Conservation (phyloP, 2,888 invertebrate genomes). For the Chelonus formosanus region DNA sequence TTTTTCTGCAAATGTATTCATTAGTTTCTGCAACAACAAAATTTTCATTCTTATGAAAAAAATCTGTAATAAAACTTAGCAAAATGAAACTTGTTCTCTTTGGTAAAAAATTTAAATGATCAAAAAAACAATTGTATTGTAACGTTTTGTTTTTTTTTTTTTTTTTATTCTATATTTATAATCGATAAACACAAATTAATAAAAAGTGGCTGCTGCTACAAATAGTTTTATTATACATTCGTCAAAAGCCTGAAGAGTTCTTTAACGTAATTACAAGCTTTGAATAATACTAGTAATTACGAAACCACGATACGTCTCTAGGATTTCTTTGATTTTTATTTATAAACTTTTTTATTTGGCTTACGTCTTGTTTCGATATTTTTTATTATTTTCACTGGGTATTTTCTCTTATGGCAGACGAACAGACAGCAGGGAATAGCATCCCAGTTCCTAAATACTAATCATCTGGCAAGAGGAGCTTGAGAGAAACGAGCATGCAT, state of each 20-base stretch:
- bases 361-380: background rate
- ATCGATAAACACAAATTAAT: too few relatives aligned
- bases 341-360: too few relatives aligned
- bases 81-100: constrained; percentile 3
- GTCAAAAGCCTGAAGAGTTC: too few relatives aligned
- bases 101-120: constrained; percentile 12
- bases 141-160: constrained; percentile 4
- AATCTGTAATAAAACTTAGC: background rate
- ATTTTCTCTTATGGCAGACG: constrained; percentile 26
- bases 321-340: too few relatives aligned
- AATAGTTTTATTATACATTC: too few relatives aligned
- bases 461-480: constrained; percentile 41
- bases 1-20: too few relatives aligned
- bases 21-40: too few relatives aligned
- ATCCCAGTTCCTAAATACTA: constrained; percentile 50
- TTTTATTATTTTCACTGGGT: constrained; percentile 18
- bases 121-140: background rate
- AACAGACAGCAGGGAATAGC: constrained; percentile 35
- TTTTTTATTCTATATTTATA: constrained; percentile 8
- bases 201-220: too few relatives aligned
- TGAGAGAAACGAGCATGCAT: constrained; percentile 28
- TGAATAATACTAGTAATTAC: too few relatives aligned
- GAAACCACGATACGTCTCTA: too few relatives aligned
- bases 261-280: too few relatives aligned
- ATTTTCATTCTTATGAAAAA: too few relatives aligned